Evolutionary conservation across 2,888 invertebrate species (phyloP), one percentile per base, ranked within the genome.

Genomic region (Pycnomerus fuliginosus): DNA sequence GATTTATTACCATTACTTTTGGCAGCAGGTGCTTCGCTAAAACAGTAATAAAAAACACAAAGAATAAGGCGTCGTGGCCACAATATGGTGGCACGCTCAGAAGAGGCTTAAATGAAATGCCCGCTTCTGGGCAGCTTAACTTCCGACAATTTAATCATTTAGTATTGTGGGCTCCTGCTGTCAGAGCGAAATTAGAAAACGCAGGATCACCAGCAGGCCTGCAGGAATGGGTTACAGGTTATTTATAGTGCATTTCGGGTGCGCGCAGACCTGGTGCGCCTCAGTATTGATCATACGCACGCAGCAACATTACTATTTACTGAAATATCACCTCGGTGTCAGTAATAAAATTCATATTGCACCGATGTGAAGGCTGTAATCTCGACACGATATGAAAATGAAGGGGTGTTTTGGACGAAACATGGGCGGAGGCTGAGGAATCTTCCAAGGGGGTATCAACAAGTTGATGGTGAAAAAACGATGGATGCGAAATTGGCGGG

Each of bases 211-310:
- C 12, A 29, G 29, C 3, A 32, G 38, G 31, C 38, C 38, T 34
- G 30, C 34, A 34, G 35, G 28, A 44, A 33, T 40, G 34, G 28
- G 44, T 39, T 39, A 44, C 33, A 30, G 36, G 42, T 51, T 51
- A 51, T 51, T 51, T 52, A 44, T 52, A 50, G 50, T 50, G 49
- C 43, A 52, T 44, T 50, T 33, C 30, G 43, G 45, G 39, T 28
- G 49, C 50, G 54, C 54, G 51, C 50, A 34, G 48, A 51, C 44
- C 30, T n/a, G 39, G 25, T 50, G 50, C 50, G 54, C 48, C 38
- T 44, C 39, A 42, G 52, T 56, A 56, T 56, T 53, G 56, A 56
- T 56, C 53, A 56, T 52, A 48, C 48, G 30, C 45, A 41, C 41
- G 34, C 35, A 30, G 34, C 24, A 28, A 34, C 29, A 34, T 34